Base-by-base conservation (phyloP, 2,888 invertebrate genomes). In the Mythimna ferrago region DNA sequence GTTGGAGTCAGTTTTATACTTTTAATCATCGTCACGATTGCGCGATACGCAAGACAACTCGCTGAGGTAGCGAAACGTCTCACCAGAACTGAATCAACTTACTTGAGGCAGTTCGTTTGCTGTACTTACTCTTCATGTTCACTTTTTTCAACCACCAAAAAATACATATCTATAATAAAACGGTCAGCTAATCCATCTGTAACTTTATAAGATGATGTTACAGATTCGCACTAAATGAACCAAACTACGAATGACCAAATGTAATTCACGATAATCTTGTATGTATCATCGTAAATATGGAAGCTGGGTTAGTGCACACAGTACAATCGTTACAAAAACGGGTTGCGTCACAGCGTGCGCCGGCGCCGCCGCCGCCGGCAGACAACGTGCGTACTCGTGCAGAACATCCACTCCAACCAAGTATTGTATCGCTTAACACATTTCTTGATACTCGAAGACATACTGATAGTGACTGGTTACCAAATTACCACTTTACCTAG, bases 1-100 rank as follows among this genome's bases (percentile, higher is more conserved):
- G 58, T 60, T 65, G 19, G 70, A 73, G 73, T 69, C 66, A 26
- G 65, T 73, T 73, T 66, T 44, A 57, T 48, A 77, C 51, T 65
- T 66, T 80, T 51, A 58, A 75, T 76, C 35, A 60, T 80, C 66
- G 68, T 64, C 75, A 60, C 21, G 10, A 65, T 61, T 62, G 56
- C 35, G 35, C 48, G 51, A 62, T 38, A 62, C 21, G 72, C 60
- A 54, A 48, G 19, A 60, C 21, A 14, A 56, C 26, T 26, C 21
- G n/a, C 51, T 53, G 51, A 19, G 51, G 19, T 14, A 51, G 2
- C n/a, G 7, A n/a, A 7, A n/a, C 7, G 14, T 26, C 16, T 48
- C 19, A 6, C 41, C 41, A 14, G 7, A 11, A 19, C 35, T 7
- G 11, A 16, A 38, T 38, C 26, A 19, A 21, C 41, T 19, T 26